Evolutionary conservation across 2,888 invertebrate genomes (phyloP).

Genomic region (Hyposoter dolosus): DNA sequence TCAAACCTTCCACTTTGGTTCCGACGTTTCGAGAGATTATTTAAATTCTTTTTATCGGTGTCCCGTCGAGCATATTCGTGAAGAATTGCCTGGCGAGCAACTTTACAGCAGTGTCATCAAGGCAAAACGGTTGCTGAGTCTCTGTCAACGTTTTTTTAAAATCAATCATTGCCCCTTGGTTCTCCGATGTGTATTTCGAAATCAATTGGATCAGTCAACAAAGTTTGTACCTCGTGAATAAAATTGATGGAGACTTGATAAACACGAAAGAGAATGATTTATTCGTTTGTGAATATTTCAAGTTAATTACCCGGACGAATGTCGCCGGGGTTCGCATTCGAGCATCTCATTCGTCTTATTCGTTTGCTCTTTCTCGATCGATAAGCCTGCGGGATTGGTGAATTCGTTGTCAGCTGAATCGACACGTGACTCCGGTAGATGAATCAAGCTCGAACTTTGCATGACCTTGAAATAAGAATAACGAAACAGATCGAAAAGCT

Average conservation of each 20-base stretch:
- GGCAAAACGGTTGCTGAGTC: not conserved
- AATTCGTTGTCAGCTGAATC: conserved; percentile 18
- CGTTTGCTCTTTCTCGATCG: conserved; percentile 32
- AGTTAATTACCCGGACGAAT: conserved; percentile 13
- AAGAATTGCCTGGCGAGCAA: not conserved
- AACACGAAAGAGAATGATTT: conserved; percentile 19
- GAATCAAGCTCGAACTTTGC: conserved; percentile 63
- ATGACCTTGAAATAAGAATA: conserved; percentile 4
- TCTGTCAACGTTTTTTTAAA: not conserved
- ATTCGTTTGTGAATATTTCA: conserved; percentile 16
- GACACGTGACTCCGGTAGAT: conserved; percentile 45
- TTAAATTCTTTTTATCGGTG: conserved; percentile 34
- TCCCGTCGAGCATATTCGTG: conserved; percentile 2
- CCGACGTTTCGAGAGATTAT: conserved; percentile 39
- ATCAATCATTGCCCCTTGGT: not conserved
- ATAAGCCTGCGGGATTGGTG: conserved; percentile 36
- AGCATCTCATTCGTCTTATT: conserved; percentile 20
- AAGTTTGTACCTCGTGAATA: not conserved
- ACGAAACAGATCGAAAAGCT: not conserved
- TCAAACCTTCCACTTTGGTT: conserved; percentile 27
- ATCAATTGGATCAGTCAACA: conserved; percentile 11
- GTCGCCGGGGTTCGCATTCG: not conserved
- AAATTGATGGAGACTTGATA: not conserved
- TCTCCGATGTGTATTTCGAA: not conserved
- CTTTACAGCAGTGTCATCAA: not conserved